Evolutionary conservation across 2,113 vertebrate species (phyloP), one percentile per base, ranked within the genome.

Genomic region (Nothocercus nigrocapillus): DNA sequence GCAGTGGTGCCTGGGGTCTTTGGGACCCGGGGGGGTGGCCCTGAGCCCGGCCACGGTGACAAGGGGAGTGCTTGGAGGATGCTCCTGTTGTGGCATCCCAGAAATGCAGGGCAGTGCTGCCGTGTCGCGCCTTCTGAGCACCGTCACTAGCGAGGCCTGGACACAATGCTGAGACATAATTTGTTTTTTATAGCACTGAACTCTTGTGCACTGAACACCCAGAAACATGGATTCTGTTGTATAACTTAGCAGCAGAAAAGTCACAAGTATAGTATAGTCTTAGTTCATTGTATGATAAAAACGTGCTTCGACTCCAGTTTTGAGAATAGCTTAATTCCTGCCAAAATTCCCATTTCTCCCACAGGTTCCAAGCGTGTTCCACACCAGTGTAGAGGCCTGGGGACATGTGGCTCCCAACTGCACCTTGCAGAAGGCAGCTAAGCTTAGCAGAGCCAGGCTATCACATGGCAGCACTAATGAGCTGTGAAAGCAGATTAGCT

Each of bases 401-500:
- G 68, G 72, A 45, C 80, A 78, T 49, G 72, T 68, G 56, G 49
- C 34, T 53, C 4, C 47, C 16, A 77, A 67, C 75, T 81, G 62
- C 20, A 62, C 54, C 66, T 92, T 74, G n/a, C 21, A 81, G 27
- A 77, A 85, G 80, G 67, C 90, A 83, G 59, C 91, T 85, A 90
- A 83, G 85, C 42, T 17, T 75, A 49, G 90, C 22, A 72, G 54
- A 47, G 16, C 77, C 53, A 20, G 67, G 30, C 12, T 42, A 45
- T 88, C 73, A 84, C 8, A 75, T 72, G 80, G 32, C 25, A 45
- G 45, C 45, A 56, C 83, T 86, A 96, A 86, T 68, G 73, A 92
- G 34, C 19, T 86, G 67, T 63, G 61, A 86, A 88, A 94, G 56
- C 72, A 93, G 85, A 84, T 95, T 70, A 91, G 59, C 56, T 74